phyloP scores from a whole-genome alignment of 53 echinoderm and acorn worm genomes.

The Mesocentrotus franciscanus region DNA sequence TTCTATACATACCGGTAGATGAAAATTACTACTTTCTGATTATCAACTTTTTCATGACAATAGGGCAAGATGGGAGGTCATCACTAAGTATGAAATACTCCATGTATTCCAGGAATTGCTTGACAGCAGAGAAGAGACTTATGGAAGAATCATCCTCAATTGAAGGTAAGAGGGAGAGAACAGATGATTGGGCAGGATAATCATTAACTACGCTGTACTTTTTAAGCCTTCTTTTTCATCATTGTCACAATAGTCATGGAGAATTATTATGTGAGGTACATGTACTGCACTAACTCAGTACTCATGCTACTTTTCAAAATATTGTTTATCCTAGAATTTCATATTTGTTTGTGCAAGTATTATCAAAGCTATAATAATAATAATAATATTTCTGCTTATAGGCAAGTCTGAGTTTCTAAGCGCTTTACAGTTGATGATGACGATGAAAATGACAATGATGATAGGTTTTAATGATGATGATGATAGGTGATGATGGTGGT shows the following conservation, averaged over 20 bases:
- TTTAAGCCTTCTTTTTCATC: too few species aligned
- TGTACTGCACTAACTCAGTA: too few species aligned
- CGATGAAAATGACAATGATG: neutral
- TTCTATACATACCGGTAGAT: neutral
- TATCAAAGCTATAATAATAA: neutral
- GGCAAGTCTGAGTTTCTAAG: too few species aligned
- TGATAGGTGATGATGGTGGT: neutral
- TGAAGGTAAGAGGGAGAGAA: neutral
- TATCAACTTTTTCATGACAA: neutral
- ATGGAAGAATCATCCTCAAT: slow-evolving; percentile 11
- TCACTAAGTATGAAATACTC: slow-evolving; percentile 31
- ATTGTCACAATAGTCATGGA: neutral
- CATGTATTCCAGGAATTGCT: slow-evolving; percentile 37
- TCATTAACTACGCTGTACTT: too few species aligned
- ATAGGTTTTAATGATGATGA: neutral
- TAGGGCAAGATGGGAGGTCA: slow-evolving; percentile 24
- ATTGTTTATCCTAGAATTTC: too few species aligned
- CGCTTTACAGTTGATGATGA: neutral
- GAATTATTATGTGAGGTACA: too few species aligned
- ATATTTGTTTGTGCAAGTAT: too few species aligned
- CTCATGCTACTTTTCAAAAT: too few species aligned
- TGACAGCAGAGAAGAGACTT: slow-evolving; percentile 8
- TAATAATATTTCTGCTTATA: too few species aligned
- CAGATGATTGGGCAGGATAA: neutral
- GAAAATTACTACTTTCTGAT: neutral